A percentile compares a stretch with the other conserved stretches of the same genome.
These are phyloP conservation scores for Yoshiicerus persimilis DNA, from an alignment of 1,140 invertebrate species.

Conservation along the genomic window DNA sequence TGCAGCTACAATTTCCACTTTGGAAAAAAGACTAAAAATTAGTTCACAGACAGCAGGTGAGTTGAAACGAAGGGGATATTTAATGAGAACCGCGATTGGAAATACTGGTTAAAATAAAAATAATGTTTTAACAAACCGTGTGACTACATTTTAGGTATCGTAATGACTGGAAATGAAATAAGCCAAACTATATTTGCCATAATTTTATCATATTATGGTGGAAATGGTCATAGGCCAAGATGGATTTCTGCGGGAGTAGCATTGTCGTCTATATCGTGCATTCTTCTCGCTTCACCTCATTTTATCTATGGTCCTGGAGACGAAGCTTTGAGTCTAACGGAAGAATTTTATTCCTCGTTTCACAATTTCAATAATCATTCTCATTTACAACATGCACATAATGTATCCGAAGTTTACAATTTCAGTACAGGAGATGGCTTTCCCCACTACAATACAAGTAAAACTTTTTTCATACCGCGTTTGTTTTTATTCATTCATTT, in stretches of 20 bases:
- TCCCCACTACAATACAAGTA: neutral
- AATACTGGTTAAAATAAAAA: too few species aligned
- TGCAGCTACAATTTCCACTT: conserved; percentile 92
- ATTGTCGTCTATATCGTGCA: conserved; percentile 59
- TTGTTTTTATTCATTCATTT: neutral
- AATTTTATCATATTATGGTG: conserved; percentile 62
- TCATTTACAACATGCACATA: neutral
- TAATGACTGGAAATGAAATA: conserved; percentile 70
- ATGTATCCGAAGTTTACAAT: neutral
- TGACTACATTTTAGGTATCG: conserved; percentile 58
- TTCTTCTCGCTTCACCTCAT: conserved; percentile 68
- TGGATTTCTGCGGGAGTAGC: conserved; percentile 43
- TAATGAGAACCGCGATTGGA: too few species aligned
- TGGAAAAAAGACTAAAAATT: conserved; percentile 94
- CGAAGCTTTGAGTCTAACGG: conserved; percentile 57
- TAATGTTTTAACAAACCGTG: too few species aligned
- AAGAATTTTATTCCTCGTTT: conserved; percentile 50
- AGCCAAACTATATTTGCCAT: conserved; percentile 65
- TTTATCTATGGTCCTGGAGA: conserved; percentile 66
- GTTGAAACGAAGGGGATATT: too few species aligned
- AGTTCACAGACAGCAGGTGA: conserved; percentile 86
- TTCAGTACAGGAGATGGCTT: neutral
- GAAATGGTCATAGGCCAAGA: conserved; percentile 60
- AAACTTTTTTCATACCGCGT: neutral
- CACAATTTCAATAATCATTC: neutral